These are phyloP conservation scores for Nansenia antarctica DNA, from an alignment of 2,113 vertebrate genomes.

Conservation along the genomic window DNA sequence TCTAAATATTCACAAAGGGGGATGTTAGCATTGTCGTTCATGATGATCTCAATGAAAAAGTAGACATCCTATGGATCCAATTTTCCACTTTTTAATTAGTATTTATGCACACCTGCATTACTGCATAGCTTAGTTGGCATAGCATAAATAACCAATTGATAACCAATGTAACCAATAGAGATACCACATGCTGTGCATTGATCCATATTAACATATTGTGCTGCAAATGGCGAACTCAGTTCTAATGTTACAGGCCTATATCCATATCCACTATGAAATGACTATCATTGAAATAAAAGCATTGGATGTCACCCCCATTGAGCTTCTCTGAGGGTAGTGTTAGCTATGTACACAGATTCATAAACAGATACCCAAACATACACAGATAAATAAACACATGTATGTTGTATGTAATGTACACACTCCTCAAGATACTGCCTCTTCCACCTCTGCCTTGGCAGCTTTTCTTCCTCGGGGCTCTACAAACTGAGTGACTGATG, in stretches of 20 bases:
- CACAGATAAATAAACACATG: constrained; percentile 26
- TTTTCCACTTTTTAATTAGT: constrained; percentile 15
- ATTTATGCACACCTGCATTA: constrained; percentile 8
- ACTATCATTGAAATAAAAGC: not conserved
- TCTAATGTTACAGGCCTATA: not conserved
- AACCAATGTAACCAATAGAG: constrained; percentile 18
- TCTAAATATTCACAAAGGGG: constrained; percentile 68
- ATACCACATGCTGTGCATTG: not conserved
- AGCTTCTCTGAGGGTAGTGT: not conserved
- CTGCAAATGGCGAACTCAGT: not conserved
- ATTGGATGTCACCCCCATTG: not conserved
- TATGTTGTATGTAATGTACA: too few relatives aligned
- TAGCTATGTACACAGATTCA: not conserved
- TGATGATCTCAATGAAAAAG: constrained; percentile 41
- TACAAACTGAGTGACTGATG: constrained; percentile 53
- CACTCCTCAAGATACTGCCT: not conserved
- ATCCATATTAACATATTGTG: not conserved
- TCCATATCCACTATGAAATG: not conserved
- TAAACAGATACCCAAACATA: constrained; percentile 7
- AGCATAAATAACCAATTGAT: too few relatives aligned
- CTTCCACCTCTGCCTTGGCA: not conserved
- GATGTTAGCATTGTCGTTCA: constrained; percentile 51
- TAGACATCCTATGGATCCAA: constrained; percentile 8
- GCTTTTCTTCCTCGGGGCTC: constrained; percentile 37
- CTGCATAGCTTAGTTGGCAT: constrained; percentile 13